These are phyloP conservation scores for Agrochola circellaris DNA, from an alignment of 2,888 invertebrate species.

Conservation along the genomic window DNA sequence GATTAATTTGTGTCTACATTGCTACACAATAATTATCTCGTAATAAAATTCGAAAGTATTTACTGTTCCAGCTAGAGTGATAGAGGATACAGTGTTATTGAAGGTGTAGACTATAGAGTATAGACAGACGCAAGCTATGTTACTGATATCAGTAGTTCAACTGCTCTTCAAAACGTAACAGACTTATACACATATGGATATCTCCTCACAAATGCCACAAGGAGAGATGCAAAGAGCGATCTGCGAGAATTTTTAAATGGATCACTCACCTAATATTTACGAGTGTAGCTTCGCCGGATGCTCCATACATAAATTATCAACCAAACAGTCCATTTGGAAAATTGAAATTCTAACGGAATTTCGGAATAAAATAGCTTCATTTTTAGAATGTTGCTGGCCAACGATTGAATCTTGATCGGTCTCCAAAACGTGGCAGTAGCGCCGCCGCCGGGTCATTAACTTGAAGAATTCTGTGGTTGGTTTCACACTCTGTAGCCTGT, in stretches of 20 bases:
- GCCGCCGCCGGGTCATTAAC: neutral
- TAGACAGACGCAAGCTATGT: neutral
- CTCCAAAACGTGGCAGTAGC: conserved; percentile 1
- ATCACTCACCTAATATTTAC: conserved; percentile 59
- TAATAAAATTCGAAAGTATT: conserved; percentile 18
- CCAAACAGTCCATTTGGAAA: conserved; percentile 72
- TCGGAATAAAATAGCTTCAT: neutral
- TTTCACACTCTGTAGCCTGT: conserved; percentile 8
- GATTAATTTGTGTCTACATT: conserved; percentile 10
- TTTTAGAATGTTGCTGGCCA: conserved; percentile 8
- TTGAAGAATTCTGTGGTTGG: conserved; percentile 3
- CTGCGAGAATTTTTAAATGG: conserved; percentile 17
- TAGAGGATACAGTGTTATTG: neutral
- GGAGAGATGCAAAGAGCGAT: neutral
- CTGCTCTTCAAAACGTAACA: neutral
- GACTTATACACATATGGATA: neutral
- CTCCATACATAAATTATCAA: conserved; percentile 71
- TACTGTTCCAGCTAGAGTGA: neutral
- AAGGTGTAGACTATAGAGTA: neutral
- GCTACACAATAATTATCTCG: neutral
- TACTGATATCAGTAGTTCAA: conserved; percentile 5
- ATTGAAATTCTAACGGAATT: conserved; percentile 71
- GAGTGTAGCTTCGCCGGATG: conserved; percentile 48
- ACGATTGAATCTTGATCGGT: conserved; percentile 19
- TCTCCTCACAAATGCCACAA: conserved; percentile 7